A percentile compares a stretch with the other conserved stretches of the same genome.
Evolutionary conservation across 2,113 vertebrate genomes (phyloP).

Genomic region (Stercorarius parasiticus): DNA sequence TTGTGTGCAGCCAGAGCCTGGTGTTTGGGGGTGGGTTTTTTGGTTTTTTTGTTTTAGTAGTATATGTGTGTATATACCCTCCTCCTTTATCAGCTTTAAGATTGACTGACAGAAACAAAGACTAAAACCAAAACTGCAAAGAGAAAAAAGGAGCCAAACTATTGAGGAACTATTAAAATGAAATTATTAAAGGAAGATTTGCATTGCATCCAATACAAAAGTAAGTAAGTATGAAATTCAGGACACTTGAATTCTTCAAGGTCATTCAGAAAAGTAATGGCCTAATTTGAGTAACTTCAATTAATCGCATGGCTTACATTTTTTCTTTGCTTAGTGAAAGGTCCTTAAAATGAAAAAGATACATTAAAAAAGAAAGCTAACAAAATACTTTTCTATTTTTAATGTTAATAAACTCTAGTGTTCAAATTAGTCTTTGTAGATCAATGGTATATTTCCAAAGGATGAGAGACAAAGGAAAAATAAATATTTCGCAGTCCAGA

Average conservation of each 20-base stretch:
- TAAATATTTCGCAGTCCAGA: background rate
- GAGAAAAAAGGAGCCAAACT: background rate
- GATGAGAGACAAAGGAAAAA: background rate
- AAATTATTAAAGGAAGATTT: background rate
- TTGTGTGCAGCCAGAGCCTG: background rate
- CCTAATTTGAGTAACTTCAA: conserved; percentile 49
- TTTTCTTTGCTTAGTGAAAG: conserved; percentile 17
- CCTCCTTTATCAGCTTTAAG: background rate
- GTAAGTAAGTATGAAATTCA: conserved; percentile 1
- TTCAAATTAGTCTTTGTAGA: background rate
- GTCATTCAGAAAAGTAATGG: background rate
- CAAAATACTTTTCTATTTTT: background rate
- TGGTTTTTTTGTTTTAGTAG: background rate
- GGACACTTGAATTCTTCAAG: conserved; percentile 10
- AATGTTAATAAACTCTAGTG: background rate
- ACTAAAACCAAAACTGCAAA: background rate
- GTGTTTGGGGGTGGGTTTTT: fast-evolving
- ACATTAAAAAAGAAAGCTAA: background rate
- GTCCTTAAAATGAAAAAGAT: background rate
- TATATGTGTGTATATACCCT: background rate
- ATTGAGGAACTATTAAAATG: background rate
- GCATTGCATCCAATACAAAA: background rate
- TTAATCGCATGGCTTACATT: conserved; percentile 25
- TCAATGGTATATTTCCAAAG: background rate
- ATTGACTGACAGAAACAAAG: background rate